A percentile compares a stretch with the other conserved stretches of the same genome.
Conservation (phyloP, 2,797 vertebrate genomes). For the Pseudocheirus occidentalis region DNA sequence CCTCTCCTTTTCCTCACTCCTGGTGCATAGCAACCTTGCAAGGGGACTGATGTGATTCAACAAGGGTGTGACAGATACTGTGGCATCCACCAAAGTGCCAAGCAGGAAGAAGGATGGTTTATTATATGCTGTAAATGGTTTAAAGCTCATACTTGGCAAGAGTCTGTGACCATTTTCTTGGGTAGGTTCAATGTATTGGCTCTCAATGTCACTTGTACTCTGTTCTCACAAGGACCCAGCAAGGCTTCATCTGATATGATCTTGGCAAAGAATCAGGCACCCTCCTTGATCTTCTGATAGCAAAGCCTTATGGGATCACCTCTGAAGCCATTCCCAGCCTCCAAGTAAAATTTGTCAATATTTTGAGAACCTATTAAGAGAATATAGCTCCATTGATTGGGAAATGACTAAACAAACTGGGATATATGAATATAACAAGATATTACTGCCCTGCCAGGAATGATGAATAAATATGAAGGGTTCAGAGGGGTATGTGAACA, state of each 20-base stretch:
- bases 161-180: conserved; percentile 73
- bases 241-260: not conserved
- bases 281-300: not conserved
- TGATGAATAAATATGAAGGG: not conserved
- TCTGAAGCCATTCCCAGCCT: not conserved
- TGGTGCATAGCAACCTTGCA: not conserved
- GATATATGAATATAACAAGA: not conserved
- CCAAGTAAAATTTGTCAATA: not conserved
- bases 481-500: not conserved
- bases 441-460: not conserved
- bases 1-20: not conserved
- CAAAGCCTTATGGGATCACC: not conserved
- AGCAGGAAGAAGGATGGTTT: not conserved
- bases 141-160: conserved; percentile 76
- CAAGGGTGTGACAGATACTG: not conserved
- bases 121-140: conserved; percentile 49
- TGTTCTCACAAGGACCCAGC: not conserved
- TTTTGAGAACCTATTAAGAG: not conserved
- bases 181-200: conserved; percentile 66
- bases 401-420: not conserved
- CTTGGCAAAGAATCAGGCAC: not conserved
- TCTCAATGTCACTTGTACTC: not conserved
- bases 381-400: not conserved
- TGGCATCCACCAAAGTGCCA: not conserved
- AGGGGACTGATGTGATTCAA: not conserved